Evolutionary conservation across 2,113 vertebrate genomes (phyloP), one percentile per base, ranked within the genome.

Genomic region (Thermophis baileyi): DNA sequence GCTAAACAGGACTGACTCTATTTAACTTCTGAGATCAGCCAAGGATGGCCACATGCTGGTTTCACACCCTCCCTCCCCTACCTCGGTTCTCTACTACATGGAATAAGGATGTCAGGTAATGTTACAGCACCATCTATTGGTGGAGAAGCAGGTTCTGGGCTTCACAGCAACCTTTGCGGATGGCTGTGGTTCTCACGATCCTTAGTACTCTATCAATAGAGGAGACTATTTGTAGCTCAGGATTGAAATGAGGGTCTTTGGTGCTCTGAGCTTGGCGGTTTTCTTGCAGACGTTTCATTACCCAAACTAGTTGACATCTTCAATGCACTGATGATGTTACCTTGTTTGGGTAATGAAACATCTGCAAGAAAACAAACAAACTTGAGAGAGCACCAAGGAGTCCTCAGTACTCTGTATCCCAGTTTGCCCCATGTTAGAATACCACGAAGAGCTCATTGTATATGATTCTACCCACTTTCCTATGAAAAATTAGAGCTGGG

Each of bases 91-190:
- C 35, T 44, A 11, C 24, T 0, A 44, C 22, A 1, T 0, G 30
- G 16, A 1, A 25, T 3, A 40, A 10, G 5, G 35, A 1, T 14
- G 25, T 25, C 91, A 54, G 49, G 87, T 81, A 94, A 6, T 92
- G 86, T 30, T 27, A 93, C 8, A 93, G 95, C 93, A 49, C 96
- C 97, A 95, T 44, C 96, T 96, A 25, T 93, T 53, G 49, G 3
- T 47, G 69, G 88, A 63, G 51, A 27, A 74, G 10, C 3, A 30
- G 35, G 8, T 81, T 40, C 35, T 40, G 74, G 74, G 7, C 35
- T 44, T 81, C 74, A 81, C 7, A 22, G 14, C 18, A 22, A 81
- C 18, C 2, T 44, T 44, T 44, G 3, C 0, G 18, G 74, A 81
- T 44, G 18, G 35, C 44, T 40, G 74, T 44, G 35, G 20, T 44